Evolutionary conservation across 2,888 invertebrate genomes (phyloP), one percentile per base, ranked within the genome.

Genomic region (Imbricaverruca yamaguchii): DNA sequence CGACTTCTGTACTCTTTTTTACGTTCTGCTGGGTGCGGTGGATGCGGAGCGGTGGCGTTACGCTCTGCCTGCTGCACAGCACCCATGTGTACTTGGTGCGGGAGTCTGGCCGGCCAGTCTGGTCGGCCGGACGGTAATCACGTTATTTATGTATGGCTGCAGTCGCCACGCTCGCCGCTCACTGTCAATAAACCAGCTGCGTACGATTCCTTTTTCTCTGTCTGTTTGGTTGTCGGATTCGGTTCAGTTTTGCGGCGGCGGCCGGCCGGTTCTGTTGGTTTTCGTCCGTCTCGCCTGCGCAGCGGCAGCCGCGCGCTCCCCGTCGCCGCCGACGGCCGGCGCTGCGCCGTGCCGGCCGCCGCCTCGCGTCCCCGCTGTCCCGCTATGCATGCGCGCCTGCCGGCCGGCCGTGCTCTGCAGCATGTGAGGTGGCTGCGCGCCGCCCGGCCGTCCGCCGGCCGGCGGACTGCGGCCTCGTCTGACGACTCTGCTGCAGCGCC

Each of bases 141-240:
- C 55, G n/a, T 57, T 78, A 78, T 78, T 78, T 78, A 78, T 78
- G 56, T 78, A 78, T 57, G 78, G 53, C 74, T 74, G 53, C 12
- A 18, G 18, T 11, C 53, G 25, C 53, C 10, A 3, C 0, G 74
- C 53, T 8, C 18, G 18, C 39, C 7, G 74, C 23, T 39, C 74
- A 74, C 53, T 53, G 53, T 53, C 74, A 74, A 74, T 74, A 74
- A 74, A 74, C 39, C 53, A 74, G 74, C 74, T 67, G 53, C 39
- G 39, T 74, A 74, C 53, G 39, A 74, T 78, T 57, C 0, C n/a
- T 77, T 57, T 21, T n/a, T 57, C 57, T 39, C 39, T 39, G 39
- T 39, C 39, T 39, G 15, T 78, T 78, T 78, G 12, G 77, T 78
- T 78, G 55, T 53, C 39, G 39, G 53, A 21, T 78, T 11, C 39